Evolutionary conservation across 2,888 invertebrate species (phyloP), one percentile per base, ranked within the genome.

Genomic region (Lissonota sp.): DNA sequence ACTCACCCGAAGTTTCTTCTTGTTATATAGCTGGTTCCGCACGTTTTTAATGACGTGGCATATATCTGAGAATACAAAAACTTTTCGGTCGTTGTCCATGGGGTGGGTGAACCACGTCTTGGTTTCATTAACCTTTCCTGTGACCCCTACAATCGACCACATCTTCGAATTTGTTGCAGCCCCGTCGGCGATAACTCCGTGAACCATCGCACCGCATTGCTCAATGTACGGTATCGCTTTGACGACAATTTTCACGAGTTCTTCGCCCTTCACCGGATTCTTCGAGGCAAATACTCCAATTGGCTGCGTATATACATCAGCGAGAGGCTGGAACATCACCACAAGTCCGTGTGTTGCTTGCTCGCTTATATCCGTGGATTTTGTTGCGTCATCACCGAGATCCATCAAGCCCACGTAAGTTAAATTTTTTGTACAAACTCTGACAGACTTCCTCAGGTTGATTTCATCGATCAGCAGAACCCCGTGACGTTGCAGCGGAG

Each of bases 241-340:
- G 5, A 84, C 66, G 4, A 84, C 39, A 1, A 84, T 37, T 62
- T 82, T 80, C 6, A 81, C 83, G 7, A 84, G 37, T 37, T 77
- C 75, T 7, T 83, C 79, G 1, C 84, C 81, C 3, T 44, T 26
- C 6, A 85, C 83, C 1, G 83, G 6, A 51, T 73, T 79, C 49
- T 79, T 81, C 12, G 85, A 85, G 3, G 84, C 84, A 75, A 86
- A 84, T 14, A 83, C 83, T 0, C 71, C 86, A 26, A 86, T 78
- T 2, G 86, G 84, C 55, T 85, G 84, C 1, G 84, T 66, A 57
- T 79, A 83, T 0, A 40, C 73, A 40, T 83, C 84, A 6, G 66
- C 66, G 1, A 67, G 10, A 7, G 66, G 72, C 76, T 86, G 85
- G 63, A 84, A 86, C 64, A 81, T 49, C 4, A 58, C 37, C 2